Evolutionary conservation across 2,113 vertebrate species (phyloP).

Genomic region (Pangasianodon gigas): DNA sequence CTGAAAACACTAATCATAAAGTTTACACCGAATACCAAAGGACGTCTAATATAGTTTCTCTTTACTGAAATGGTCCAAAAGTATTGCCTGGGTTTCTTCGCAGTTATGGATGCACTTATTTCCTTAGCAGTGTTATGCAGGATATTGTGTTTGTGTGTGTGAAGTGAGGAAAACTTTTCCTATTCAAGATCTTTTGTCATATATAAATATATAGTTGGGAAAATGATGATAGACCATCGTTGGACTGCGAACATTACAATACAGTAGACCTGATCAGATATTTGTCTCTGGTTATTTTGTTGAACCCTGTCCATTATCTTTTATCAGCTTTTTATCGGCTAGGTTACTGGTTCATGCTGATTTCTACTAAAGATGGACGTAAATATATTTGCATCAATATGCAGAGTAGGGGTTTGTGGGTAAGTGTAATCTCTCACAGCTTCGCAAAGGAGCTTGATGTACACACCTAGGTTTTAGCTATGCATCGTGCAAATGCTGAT

Average conservation of each 20-base stretch:
- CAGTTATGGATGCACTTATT: not conserved
- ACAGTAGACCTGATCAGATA: not conserved
- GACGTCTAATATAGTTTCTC: not conserved
- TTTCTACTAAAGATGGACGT: not conserved
- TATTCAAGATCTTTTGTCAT: no score
- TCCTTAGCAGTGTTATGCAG: not conserved
- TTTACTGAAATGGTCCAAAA: not conserved
- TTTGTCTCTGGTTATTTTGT: not conserved
- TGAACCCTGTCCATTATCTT: not conserved
- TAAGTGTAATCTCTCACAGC: not conserved
- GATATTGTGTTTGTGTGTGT: not conserved
- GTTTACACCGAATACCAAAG: no score
- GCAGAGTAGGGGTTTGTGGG: not conserved
- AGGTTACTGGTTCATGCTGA: not conserved
- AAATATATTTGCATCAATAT: not conserved
- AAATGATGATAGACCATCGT: not conserved
- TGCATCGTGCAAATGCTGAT: slow-evolving; percentile 4
- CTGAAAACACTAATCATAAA: slow-evolving; percentile 24
- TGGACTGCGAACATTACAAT: not conserved
- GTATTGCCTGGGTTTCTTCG: not conserved
- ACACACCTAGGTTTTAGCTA: not conserved
- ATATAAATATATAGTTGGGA: not conserved
- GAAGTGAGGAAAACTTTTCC: not conserved
- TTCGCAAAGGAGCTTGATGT: not conserved
- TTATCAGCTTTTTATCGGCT: not conserved